Evolutionary conservation across 2,113 vertebrate genomes (phyloP), one percentile per base, ranked within the genome.

Genomic region (Conger conger): DNA sequence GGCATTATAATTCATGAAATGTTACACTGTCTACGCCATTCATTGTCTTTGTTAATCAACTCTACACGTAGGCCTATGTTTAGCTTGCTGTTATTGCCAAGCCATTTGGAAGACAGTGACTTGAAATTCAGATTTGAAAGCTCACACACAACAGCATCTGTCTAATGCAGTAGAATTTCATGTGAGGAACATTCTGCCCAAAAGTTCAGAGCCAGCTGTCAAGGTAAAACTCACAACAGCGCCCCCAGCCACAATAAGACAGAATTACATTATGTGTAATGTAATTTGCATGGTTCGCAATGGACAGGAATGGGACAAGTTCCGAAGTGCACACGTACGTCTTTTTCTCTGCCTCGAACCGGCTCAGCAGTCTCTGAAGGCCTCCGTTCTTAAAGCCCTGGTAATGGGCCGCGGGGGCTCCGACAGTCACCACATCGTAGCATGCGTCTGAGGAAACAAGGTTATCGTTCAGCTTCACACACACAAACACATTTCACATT

Each of bases 371-470:
- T 88, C 96, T 97, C 88, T 97, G 96, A 89, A 99, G 96, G 87
- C 98, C 98, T 27, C 98, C 98, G 16, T 95, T 97, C 92, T 99
- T 99, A 93, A 99, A 99, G 85, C 98, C 98, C 93, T 99, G 98
- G 93, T 95, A 97, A 93, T 99, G 98, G 0, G 98, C 97, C 2
- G 98, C 98, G 0, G 98, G 98, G 40, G 98, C 98, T 88, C 98
- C 98, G 16, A 98, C 97, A 0, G 98, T 99, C 91, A 99, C 94
- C 76, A 99, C 96, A 83, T 99, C 98, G 30, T 99, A 99, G 86
- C 96, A 91, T 30, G 96, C 95, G 93, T 99, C 98, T 99, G 93
- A 4, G 92, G 91, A 3, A 15, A 88, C 87, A 27, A 84, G 38
- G 86, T 85, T 16, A 68, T 20, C 81, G 3, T 40, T 63, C n/a